Evolutionary conservation across 2,797 vertebrate genomes (phyloP).

Genomic region (Coilia nasus): DNA sequence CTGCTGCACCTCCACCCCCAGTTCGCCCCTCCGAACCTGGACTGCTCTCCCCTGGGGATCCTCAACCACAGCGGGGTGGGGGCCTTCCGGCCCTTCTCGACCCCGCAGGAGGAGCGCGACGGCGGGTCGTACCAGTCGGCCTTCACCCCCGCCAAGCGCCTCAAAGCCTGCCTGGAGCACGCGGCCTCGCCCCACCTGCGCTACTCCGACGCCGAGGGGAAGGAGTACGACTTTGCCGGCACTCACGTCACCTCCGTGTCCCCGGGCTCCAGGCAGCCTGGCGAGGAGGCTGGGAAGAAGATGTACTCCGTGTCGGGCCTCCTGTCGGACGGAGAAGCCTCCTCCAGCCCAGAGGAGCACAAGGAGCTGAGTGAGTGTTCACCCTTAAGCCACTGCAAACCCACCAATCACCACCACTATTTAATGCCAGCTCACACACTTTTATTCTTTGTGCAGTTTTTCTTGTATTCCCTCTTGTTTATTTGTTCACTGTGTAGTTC

Average conservation of each 20-base stretch:
- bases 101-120: conserved; percentile 89
- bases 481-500: too few relatives aligned
- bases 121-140: conserved; percentile 93
- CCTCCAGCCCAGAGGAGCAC: conserved; percentile 91
- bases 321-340: conserved; percentile 91
- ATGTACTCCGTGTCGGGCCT: conserved; percentile 96
- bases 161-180: conserved; percentile 90
- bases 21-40: conserved; percentile 93
- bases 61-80: conserved; percentile 94
- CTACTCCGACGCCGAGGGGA: conserved; percentile 92
- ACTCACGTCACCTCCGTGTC: conserved; percentile 83
- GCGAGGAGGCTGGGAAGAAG: conserved; percentile 93
- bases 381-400: not conserved
- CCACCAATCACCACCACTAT: not conserved
- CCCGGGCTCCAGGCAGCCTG: conserved; percentile 86
- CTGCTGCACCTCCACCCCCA: conserved; percentile 96
- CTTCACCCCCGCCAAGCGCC: conserved; percentile 93
- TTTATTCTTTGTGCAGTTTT: not conserved
- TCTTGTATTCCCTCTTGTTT: not conserved
- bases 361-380: conserved; percentile 94
- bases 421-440: not conserved
- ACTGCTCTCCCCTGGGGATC: conserved; percentile 95
- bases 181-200: conserved; percentile 82
- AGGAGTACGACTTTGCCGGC: conserved; percentile 90
- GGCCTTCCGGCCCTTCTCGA: conserved; percentile 95